Evolutionary conservation across 2,797 vertebrate species (phyloP).

Genomic region (Notamacropus eugenii): DNA sequence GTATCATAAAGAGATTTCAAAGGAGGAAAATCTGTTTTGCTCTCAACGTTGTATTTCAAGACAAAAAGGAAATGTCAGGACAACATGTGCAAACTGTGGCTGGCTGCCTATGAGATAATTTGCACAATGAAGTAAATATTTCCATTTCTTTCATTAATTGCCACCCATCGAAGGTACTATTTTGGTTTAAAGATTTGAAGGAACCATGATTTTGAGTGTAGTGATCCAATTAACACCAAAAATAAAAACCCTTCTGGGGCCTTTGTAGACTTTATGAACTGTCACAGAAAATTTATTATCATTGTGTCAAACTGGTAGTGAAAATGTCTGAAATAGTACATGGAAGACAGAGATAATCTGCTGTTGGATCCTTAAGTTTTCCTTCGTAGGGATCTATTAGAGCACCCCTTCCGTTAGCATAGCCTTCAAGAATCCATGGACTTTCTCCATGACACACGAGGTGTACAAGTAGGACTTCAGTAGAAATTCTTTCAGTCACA

Average conservation of each 20-base stretch:
- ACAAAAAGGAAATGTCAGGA: background rate
- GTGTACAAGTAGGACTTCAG: background rate
- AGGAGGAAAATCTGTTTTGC: background rate
- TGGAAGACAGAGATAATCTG: background rate
- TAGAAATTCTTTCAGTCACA: background rate
- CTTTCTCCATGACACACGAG: background rate
- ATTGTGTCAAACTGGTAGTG: background rate
- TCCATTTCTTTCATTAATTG: background rate
- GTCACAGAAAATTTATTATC: background rate
- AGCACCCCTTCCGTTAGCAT: too few relatives aligned
- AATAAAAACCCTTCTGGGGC: background rate
- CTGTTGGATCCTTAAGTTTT: background rate
- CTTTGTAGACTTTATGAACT: background rate
- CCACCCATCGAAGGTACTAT: constrained; percentile 2
- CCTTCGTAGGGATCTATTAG: background rate
- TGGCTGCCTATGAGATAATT: background rate
- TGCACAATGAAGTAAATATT: background rate
- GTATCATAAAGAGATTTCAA: constrained; percentile 35
- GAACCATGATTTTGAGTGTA: background rate
- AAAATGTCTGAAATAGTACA: background rate
- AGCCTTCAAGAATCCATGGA: too few relatives aligned
- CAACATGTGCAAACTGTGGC: background rate
- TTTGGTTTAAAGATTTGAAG: background rate
- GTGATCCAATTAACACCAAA: background rate
- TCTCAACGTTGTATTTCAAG: constrained; percentile 3